Evolutionary conservation across 2,888 invertebrate species (phyloP).

Genomic region (Hermaeophaga mercurialis): DNA sequence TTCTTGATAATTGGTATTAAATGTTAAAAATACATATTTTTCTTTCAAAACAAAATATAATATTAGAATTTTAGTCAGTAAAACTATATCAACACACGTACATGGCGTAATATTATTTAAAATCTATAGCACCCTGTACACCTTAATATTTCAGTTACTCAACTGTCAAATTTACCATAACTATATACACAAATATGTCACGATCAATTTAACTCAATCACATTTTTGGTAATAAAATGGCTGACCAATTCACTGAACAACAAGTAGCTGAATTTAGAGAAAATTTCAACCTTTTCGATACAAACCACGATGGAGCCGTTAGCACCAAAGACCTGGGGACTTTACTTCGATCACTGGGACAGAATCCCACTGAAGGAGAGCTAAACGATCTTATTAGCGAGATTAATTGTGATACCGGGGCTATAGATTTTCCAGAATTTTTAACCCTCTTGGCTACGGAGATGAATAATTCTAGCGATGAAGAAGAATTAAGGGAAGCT

Average conservation of each 20-base stretch:
- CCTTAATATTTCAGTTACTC: too few species aligned
- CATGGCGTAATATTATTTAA: too few species aligned
- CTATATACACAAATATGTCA: too few species aligned
- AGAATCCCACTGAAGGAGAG: slow-evolving; percentile 13
- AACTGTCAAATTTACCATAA: too few species aligned
- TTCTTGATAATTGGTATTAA: too few species aligned
- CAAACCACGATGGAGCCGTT: slow-evolving; percentile 4
- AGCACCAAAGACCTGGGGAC: slow-evolving; percentile 2
- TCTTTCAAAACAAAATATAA: too few species aligned
- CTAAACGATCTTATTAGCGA: neutral
- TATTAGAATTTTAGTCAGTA: too few species aligned
- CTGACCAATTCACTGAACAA: slow-evolving; percentile 16
- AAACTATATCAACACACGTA: too few species aligned
- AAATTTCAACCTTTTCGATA: slow-evolving; percentile 11
- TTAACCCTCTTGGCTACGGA: slow-evolving; percentile 5
- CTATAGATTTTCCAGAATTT: slow-evolving; percentile 21
- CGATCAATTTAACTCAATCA: too few species aligned
- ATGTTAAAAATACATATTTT: too few species aligned
- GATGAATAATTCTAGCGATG: slow-evolving; percentile 7
- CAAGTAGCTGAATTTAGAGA: slow-evolving; percentile 10
- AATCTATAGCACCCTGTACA: too few species aligned
- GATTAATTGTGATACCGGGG: neutral
- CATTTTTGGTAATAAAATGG: slow-evolving; percentile 6
- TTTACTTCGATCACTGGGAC: slow-evolving; percentile 13
- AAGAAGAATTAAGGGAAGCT: slow-evolving; percentile 19